Evolutionary conservation across 64 coral and sea anemone genomes (phyloP), one percentile per base, ranked within the genome.

Genomic region (Porites lutea): DNA sequence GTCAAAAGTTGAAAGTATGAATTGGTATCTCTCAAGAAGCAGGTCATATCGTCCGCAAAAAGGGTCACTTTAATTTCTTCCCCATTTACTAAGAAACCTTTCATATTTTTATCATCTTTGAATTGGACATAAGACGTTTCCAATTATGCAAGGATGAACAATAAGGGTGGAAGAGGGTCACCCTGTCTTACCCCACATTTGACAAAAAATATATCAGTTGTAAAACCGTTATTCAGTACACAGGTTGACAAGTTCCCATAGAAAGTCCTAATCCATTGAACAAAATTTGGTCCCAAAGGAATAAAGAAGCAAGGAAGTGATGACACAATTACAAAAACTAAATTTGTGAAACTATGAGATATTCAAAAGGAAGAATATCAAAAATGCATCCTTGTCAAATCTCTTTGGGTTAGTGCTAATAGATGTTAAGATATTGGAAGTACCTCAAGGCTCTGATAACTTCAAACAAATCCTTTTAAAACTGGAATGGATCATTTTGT

Each of bases 11-110:
- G 49, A 11, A 37, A 8, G 63, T 87, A 51, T 43, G 73, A 87
- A 3, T 10, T 64, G 15, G 23, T 93, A 55, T 87, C 71, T 52
- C 14, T 74, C 16, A 85, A 27, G 52, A 92, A 84, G 23, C 13
- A 84, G n/a, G 90, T 92, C 55, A 92, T 59, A 57, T 85, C 79
- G 49, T 92, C 69, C 0, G 90, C 90, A 87, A 92, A 92, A 22
- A 87, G 44, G 4, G 59, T 57, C 19, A 87, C 1, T 86, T 92
- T 92, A 27, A 86, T 92, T 66, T 86, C 79, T n/a, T 60, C 19
- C 12, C 86, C 55, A 12, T 68, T 69, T 4, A 81, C 50, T 63
- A 46, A 2, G 10, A 91, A 55, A 11, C 88, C 79, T 84, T 77
- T 77, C 15, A 82, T 91, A 20, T 8, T 51, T 21, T 54, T 53